phyloP scores from a whole-genome alignment of 2,113 vertebrate species.

The Amblyornis subalaris region DNA sequence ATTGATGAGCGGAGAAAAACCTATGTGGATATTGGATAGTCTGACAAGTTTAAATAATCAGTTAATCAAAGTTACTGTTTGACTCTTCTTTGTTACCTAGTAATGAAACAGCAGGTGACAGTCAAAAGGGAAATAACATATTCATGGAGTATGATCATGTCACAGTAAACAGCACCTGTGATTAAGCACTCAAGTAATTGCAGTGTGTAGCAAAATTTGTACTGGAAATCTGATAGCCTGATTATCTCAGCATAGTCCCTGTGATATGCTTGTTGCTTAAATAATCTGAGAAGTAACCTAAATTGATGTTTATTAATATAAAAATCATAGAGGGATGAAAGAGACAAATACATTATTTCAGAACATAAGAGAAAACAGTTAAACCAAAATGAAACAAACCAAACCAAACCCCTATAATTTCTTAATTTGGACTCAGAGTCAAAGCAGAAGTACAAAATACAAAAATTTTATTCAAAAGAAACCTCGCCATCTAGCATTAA shows the following conservation, averaged over 20 bases:
- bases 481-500: not conserved
- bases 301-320: not conserved
- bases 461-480: not conserved
- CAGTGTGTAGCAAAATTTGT: not conserved
- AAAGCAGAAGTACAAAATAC: not conserved
- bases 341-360: not conserved
- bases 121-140: not conserved
- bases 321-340: not conserved
- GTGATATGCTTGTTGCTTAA: not conserved
- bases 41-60: not conserved
- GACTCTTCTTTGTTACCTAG: not conserved
- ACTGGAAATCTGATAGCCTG: not conserved
- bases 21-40: not conserved
- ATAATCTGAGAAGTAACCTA: not conserved
- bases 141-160: not conserved
- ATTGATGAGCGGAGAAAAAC: not conserved
- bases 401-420: not conserved
- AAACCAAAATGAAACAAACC: not conserved
- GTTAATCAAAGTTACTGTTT: not conserved
- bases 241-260: not conserved
- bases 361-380: not conserved
- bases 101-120: not conserved
- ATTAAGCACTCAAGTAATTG: not conserved
- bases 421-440: not conserved
- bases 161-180: not conserved